Evolutionary conservation across 2,797 vertebrate species (phyloP).

Genomic region (Syngnathus acus): DNA sequence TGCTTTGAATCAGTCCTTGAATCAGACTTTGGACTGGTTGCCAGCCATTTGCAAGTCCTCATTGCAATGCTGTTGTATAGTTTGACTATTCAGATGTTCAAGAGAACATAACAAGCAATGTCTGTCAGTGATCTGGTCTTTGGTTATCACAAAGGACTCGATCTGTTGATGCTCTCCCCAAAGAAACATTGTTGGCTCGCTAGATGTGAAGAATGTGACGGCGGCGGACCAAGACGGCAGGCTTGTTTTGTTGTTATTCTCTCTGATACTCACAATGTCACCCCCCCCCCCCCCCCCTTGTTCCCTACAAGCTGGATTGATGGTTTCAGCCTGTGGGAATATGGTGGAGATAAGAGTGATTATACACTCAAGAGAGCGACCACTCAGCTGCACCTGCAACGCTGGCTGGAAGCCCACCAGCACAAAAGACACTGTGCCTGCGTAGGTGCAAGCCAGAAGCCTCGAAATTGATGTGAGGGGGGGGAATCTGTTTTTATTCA

Average conservation of each 20-base stretch:
- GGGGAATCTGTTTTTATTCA: conserved; percentile 5
- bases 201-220: background rate
- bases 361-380: conserved; percentile 20
- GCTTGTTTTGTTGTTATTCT: background rate
- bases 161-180: background rate
- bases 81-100: background rate
- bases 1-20: too few relatives aligned
- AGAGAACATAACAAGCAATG: background rate
- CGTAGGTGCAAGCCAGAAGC: conserved; percentile 1
- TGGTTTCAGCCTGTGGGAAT: conserved; percentile 16
- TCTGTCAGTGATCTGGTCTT: background rate
- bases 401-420: conserved; percentile 7
- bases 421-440: background rate
- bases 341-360: conserved; percentile 12
- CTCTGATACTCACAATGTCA: background rate
- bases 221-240: background rate
- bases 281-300: background rate
- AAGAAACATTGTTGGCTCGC: background rate
- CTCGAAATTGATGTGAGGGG: background rate
- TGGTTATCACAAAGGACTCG: background rate
- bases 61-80: too few relatives aligned
- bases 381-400: conserved; percentile 14
- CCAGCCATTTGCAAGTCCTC: too few relatives aligned
- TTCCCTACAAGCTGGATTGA: conserved; percentile 12
- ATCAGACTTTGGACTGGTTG: too few relatives aligned